Base-by-base conservation (phyloP, 2,797 vertebrate genomes). In the Microhierax caerulescens region DNA sequence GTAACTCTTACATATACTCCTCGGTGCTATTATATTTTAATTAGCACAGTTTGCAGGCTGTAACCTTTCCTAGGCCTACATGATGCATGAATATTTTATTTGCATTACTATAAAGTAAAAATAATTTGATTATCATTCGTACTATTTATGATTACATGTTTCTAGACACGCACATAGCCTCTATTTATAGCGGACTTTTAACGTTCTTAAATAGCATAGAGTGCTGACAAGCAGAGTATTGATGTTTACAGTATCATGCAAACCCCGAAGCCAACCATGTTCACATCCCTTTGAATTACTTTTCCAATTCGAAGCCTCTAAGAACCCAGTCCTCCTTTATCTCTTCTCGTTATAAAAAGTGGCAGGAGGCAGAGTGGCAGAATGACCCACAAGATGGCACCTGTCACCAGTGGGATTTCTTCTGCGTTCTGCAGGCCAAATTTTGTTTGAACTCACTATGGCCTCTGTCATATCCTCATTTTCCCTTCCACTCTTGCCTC, bases 361-460 rank as follows among this genome's bases (percentile, higher is more conserved):
- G 99, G 99, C 99, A 99, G 99, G 99, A 99, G 98, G 99, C 99
- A 99, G 99, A 99, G 98, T 98, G 98, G 99, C 99, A 99, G 98
- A 98, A 99, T 99, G 99, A 99, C 99, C 99, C 99, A 98, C 98
- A 99, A 99, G 99, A 99, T 99, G 99, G 99, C 99, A 99, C 99
- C 99, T 99, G 99, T 99, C 99, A 99, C 99, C 98, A 98, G 98
- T 98, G 98, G 98, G 97, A 98, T 99, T 99, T 98, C 98, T 98
- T 98, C 98, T 98, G 98, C 98, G 98, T 99, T 99, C 99, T 99
- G 98, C 98, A 99, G 99, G 99, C 99, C 99, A 99, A 99, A 99
- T 99, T 99, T 99, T 99, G 98, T 99, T 99, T 99, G 99, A 99
- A 99, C 99, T 99, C 98, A 97, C 98, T 59, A 97, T 98, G 99